Evolutionary conservation across 2,888 invertebrate genomes (phyloP).

Genomic region (Entomobrya multifasciata): DNA sequence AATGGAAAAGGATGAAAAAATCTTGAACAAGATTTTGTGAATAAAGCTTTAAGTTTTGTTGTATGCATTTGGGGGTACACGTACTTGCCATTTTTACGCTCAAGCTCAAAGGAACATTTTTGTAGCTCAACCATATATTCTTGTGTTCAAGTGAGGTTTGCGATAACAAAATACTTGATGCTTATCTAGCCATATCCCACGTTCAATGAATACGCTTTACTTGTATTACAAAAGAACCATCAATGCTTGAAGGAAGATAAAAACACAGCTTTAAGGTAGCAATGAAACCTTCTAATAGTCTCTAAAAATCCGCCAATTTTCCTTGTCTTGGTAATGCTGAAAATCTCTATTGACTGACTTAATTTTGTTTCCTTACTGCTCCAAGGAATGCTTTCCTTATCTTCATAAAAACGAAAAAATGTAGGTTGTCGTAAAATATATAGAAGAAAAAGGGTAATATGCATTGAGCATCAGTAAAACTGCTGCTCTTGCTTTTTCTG

Average conservation of each 20-base stretch:
- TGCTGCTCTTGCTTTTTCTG: background rate
- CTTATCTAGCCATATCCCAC: background rate
- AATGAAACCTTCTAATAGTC: background rate
- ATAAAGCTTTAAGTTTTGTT: constrained; percentile 36
- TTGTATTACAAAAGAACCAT: too few relatives aligned
- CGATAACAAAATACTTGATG: background rate
- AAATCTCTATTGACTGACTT: constrained; percentile 44
- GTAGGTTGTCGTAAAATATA: background rate
- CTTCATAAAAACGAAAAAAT: background rate
- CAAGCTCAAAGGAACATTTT: background rate
- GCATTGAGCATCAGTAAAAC: background rate
- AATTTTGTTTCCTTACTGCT: constrained; percentile 9
- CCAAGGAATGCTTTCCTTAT: background rate
- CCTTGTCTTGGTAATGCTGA: constrained; percentile 28
- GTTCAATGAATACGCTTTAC: background rate
- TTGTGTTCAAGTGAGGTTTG: background rate
- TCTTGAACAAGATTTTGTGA: constrained; percentile 53
- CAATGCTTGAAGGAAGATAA: background rate
- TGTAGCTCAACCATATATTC: background rate
- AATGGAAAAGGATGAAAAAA: constrained; percentile 49
- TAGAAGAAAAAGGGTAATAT: background rate
- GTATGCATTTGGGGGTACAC: constrained; percentile 11
- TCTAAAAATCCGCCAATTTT: constrained; percentile 48
- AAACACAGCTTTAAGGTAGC: background rate
- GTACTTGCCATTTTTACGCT: constrained; percentile 25